These are phyloP conservation scores for Arrhopalites spinosus DNA, from an alignment of 2,888 invertebrate genomes.

Conservation along the genomic window DNA sequence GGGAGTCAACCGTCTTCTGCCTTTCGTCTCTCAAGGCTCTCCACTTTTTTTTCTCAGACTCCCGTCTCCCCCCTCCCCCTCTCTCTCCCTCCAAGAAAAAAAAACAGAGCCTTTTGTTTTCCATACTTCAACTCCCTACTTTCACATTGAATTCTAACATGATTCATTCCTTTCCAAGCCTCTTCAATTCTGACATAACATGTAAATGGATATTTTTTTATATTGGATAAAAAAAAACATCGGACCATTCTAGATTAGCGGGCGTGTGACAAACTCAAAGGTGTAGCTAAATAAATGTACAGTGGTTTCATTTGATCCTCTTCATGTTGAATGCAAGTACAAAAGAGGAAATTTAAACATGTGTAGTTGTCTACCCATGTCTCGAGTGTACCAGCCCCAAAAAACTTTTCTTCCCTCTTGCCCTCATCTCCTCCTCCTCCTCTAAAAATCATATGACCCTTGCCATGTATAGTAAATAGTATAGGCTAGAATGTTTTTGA, in stretches of 20 bases:
- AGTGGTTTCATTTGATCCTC: neutral
- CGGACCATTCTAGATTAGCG: too few relatives aligned
- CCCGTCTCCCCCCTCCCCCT: neutral
- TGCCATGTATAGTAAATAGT: too few relatives aligned
- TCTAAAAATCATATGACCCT: too few relatives aligned
- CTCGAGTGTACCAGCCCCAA: too few relatives aligned
- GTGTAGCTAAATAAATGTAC: too few relatives aligned
- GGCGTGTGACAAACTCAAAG: neutral
- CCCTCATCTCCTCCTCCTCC: neutral
- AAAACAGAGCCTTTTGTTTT: slow-evolving; percentile 42
- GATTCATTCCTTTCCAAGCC: slow-evolving; percentile 22
- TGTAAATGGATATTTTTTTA: too few relatives aligned
- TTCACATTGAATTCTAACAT: slow-evolving; percentile 22
- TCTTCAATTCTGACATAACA: neutral
- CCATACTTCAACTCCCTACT: slow-evolving; percentile 16
- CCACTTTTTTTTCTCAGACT: neutral
- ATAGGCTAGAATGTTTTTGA: too few relatives aligned
- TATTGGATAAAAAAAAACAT: too few relatives aligned
- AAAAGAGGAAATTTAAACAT: neutral
- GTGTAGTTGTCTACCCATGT: neutral
- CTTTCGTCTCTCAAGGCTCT: neutral
- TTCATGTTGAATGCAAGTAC: neutral
- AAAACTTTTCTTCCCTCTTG: neutral
- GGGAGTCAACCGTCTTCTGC: too few relatives aligned
- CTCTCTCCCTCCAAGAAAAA: slow-evolving; percentile 9